Evolutionary conservation across 2,797 vertebrate genomes (phyloP), one percentile per base, ranked within the genome.

Genomic region (Columba guinea): DNA sequence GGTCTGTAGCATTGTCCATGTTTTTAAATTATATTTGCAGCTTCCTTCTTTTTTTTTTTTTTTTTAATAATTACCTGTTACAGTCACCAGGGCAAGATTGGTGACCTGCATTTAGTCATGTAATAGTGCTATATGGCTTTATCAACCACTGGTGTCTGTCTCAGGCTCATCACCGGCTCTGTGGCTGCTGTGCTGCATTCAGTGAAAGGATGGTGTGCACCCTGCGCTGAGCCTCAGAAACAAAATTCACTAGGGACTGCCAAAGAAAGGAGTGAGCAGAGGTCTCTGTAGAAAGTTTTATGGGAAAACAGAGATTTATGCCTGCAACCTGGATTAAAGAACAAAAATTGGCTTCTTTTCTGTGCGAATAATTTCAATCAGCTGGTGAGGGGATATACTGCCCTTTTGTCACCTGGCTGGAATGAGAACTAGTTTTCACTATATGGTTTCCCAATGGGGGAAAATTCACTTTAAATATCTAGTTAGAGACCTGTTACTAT

Each of bases 391-490:
- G 3, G 16, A 55, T 60, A 55, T 60, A 30, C 15, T 86, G n/a
- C 30, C 13, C 5, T 80, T 76, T 65, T 76, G 23, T 73, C 8
- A 16, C 10, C 32, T 71, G 39, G 2, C 19, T 65, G 41, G 63
- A 92, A 91, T 76, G 59, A 79, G n/a, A 76, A 70, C 30, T 74
- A 56, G 10, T 73, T 95, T 95, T 77, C 35, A 26, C 37, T 49
- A 12, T 60, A 30, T 2, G 6, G 24, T 82, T 89, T 70, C 67
- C 55, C 59, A 53, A 10, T 6, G 28, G 39, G 23, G 35, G 30
- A 92, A 88, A 84, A 89, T 52, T 76, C 21, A 53, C 27, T 85
- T 87, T 59, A 89, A 95, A 92, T 83, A 89, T 7, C 65, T 71
- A 48, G 37, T 92, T 80, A 84, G 70, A 87, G 56, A 58, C 8